Base-by-base conservation (phyloP, 2,888 invertebrate genomes). In the Thymelicus sylvestris region DNA sequence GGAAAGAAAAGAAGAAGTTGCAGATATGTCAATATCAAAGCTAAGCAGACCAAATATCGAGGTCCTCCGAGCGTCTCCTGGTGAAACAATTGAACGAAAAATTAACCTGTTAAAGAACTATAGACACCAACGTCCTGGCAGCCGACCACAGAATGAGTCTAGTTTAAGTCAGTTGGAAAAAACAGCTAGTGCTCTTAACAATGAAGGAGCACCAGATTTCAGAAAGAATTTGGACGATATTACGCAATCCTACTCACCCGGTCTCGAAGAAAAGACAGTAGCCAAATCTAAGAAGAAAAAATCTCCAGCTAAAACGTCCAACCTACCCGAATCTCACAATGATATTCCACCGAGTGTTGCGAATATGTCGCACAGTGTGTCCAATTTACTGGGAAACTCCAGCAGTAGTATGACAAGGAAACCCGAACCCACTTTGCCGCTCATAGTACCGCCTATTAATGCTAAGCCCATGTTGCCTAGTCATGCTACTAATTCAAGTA, bases 91-190 rank as follows among this genome's bases (percentile, higher is more conserved):
- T 0, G 88, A 89, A 63, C 86, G 88, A 72, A 94, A 94, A 82
- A 91, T 91, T 31, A 94, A 91, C 75, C 80, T 91, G 47, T 74
- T 94, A 59, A 94, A 94, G 75, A 94, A 94, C 79, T 94, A 94
- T 74, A 87, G 94, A 79, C 94, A 94, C 78, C 93, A 93, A 73
- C 84, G 93, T 12, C 86, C 87, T 0, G 84, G 84, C 0, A 84
- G 77, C 70, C 85, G 92, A 31, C 80, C 90, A 1, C 83, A 83
- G n/a, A 81, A 85, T 0, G 94, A 94, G 77, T 94, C 93, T 0
- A 93, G 92, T 72, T 77, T 94, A 15, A 91, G 89, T 74, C 91
- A 89, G 74, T 76, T 94, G 68, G 94, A 94, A 75, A 86, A 86
- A 74, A 93, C 94, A 0, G 91, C 94, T 0, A 91, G 88, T 68